Conservation (phyloP, 2,797 vertebrate species). For the Macropodus opercularis region DNA sequence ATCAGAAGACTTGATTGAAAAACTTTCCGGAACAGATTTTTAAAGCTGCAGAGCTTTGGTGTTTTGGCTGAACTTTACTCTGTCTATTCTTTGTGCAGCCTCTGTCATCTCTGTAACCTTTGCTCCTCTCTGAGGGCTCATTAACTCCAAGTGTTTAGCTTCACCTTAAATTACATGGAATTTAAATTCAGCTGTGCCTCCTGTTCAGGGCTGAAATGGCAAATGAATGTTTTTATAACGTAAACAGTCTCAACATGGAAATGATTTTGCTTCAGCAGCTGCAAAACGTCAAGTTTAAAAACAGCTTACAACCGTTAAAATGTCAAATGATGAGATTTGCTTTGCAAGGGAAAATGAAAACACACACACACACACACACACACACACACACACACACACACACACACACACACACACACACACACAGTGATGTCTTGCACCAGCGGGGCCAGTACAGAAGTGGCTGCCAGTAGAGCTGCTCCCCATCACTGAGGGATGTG, state of each 20-base stretch:
- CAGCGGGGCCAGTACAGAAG: conserved; percentile 1
- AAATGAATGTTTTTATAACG: background rate
- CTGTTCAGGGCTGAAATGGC: background rate
- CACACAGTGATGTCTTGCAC: conserved; percentile 31
- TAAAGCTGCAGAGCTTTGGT: background rate
- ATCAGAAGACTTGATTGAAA: no score
- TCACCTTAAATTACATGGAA: background rate
- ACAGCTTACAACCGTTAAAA: conserved; percentile 31
- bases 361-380: background rate
- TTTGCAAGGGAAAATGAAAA: conserved; percentile 46
- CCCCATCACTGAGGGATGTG: conserved; percentile 29
- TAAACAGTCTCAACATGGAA: conserved; percentile 17
- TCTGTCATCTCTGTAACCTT: background rate
- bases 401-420: conserved; percentile 21
- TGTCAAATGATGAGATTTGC: conserved; percentile 34
- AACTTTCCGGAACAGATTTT: conserved; percentile 4
- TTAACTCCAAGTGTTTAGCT: no score
- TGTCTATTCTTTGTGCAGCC: background rate
- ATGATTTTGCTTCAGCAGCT: conserved; percentile 52
- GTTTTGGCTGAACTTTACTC: background rate
- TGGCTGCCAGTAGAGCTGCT: conserved; percentile 34
- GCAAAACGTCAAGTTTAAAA: conserved; percentile 17
- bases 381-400: conserved; percentile 1
- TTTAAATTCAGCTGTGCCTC: background rate
- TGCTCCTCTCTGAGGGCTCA: no score